Evolutionary conservation across 2,888 invertebrate species (phyloP), one percentile per base, ranked within the genome.

Genomic region (Drosophila nr. fundita): DNA sequence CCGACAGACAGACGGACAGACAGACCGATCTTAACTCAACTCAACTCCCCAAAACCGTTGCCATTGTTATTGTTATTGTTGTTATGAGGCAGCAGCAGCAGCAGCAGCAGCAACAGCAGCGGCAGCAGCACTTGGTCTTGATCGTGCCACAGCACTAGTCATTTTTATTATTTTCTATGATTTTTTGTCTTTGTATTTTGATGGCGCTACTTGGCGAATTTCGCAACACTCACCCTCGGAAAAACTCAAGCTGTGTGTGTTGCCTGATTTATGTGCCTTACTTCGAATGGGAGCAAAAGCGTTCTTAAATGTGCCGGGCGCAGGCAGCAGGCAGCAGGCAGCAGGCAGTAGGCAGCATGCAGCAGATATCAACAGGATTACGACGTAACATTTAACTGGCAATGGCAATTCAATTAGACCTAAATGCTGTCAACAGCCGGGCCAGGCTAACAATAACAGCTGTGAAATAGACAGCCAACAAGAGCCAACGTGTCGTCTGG

Each of bases 381-480:
- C 63, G 66, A 67, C 74, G 76, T 74, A 68, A 63, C 71, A 68
- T 75, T 78, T 57, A 71, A 42, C 71, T 63, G 78, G 66, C 77
- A 49, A 65, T 61, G 82, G 83, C 83, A 84, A 89, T 87, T 87
- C 87, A 87, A 87, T 87, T 87, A 87, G 89, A 83, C 76, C 79
- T 84, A 87, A 87, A 87, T 77, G 89, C 89, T 87, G 87, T 87
- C 87, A 87, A 84, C 89, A 83, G 78, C 64, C 70, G 67, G 75
- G 70, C 84, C 79, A 80, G 80, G 65, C 73, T 45, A 68, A 63
- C 62, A 68, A 32, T 61, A 66, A 50, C 57, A 64, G 21, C 74
- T 57, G 50, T 53, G 58, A 70, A 50, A 73, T 58, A 68, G 62
- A 65, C 60, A 45, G 65, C 53, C 59, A 66, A 59, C 61, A 62